Evolutionary conservation across 2,888 invertebrate species (phyloP).

Genomic region (Vannuccia rotundouncinata): DNA sequence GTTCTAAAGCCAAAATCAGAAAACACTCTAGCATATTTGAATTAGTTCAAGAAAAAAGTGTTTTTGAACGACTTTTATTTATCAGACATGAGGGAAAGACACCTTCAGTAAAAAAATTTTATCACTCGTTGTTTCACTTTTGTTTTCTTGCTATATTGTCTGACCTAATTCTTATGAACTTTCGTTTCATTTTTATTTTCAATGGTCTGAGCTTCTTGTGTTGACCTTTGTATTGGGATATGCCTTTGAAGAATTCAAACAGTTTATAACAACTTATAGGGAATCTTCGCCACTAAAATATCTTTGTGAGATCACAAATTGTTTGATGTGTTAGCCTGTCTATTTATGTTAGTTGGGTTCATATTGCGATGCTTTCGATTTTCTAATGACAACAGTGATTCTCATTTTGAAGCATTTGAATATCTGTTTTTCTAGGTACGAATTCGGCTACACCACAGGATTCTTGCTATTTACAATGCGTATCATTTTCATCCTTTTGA

Average conservation of each 20-base stretch:
- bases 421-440: too few relatives aligned
- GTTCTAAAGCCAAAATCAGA: too few relatives aligned
- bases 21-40: too few relatives aligned
- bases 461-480: slow-evolving; percentile 30
- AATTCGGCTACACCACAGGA: neutral
- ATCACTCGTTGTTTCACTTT: slow-evolving; percentile 19
- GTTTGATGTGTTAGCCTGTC: slow-evolving; percentile 6
- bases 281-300: neutral
- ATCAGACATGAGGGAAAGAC: too few relatives aligned
- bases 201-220: slow-evolving; percentile 3
- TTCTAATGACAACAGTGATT: too few relatives aligned
- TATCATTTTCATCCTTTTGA: slow-evolving; percentile 31
- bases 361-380: too few relatives aligned
- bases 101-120: slow-evolving; percentile 6
- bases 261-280: neutral
- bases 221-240: slow-evolving; percentile 19
- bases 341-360: neutral
- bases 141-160: slow-evolving; percentile 25
- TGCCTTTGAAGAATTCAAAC: slow-evolving; percentile 12
- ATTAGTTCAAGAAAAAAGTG: too few relatives aligned
- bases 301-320: slow-evolving; percentile 6
- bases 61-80: too few relatives aligned
- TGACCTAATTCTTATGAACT: slow-evolving; percentile 3
- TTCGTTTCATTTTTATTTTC: neutral
- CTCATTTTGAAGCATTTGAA: too few relatives aligned